Base-by-base conservation (phyloP, 2,113 vertebrate species). In the Abramis brama region DNA sequence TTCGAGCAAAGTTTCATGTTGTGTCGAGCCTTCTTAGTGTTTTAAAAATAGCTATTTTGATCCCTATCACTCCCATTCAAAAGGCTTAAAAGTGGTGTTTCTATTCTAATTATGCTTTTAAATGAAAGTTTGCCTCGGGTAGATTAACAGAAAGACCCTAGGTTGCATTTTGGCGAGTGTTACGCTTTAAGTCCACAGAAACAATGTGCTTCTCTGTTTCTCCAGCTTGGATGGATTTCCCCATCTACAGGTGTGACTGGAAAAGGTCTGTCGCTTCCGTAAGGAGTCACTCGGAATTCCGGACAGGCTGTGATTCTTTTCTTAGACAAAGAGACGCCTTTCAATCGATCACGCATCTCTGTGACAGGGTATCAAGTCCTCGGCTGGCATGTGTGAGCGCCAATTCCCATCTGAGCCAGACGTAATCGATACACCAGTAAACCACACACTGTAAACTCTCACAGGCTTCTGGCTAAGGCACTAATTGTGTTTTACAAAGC, bases 291-390 rank as follows among this genome's bases (percentile, higher is more conserved):
- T 89, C 13, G 33, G 57, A 89, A 86, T 80, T 86, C 82, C 82
- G 86, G 82, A 89, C 85, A 83, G 47, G 85, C 74, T 33, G 76
- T 73, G 82, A 89, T 87, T 88, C 75, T 62, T 89, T 80, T 82
- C 62, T n/a, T 50, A 83, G 82, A 85, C 66, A 85, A 84, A 83
- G 79, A 86, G 80, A 50, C 79, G 8, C 43, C 57, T 81, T 78
- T 86, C 90, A 74, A 88, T 86, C 71, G 84, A 91, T 90, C 89
- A 86, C 66, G 83, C 87, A 73, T 85, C 86, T 89, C 87, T 73
- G 43, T 87, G 85, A 78, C 85, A 70, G 75, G 77, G 55, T 87
- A 89, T 90, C 57, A 83, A 88, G 78, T 83, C 83, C 70, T 73
- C 52, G 33, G 60, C 52, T 87, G 71, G 74, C 55, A 43, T 39